phyloP scores from a whole-genome alignment of 2,797 vertebrate species.

The Naso thynnoides region DNA sequence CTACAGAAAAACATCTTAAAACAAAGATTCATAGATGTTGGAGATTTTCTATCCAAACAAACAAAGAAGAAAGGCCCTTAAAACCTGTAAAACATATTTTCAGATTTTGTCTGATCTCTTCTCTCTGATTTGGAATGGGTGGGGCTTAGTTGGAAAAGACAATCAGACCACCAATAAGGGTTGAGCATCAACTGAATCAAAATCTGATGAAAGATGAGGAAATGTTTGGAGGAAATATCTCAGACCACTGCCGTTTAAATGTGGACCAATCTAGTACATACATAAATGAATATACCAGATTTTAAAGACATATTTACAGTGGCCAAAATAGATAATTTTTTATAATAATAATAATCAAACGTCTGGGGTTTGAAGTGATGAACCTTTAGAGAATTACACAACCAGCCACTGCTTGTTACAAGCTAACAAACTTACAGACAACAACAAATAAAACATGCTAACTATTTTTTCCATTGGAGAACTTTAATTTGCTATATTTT shows the following conservation, averaged over 20 bases:
- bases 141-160: background rate
- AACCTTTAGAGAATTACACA: too few relatives aligned
- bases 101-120: too few relatives aligned
- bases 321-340: background rate
- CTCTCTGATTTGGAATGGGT: too few relatives aligned
- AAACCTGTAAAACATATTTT: background rate
- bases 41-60: background rate
- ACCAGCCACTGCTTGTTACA: too few relatives aligned
- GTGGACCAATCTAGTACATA: background rate
- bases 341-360: too few relatives aligned
- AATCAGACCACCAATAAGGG: background rate
- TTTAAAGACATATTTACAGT: background rate
- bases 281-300: background rate
- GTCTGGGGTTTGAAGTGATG: too few relatives aligned
- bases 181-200: background rate
- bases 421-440: too few relatives aligned
- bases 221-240: background rate
- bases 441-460: too few relatives aligned
- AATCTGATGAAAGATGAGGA: background rate
- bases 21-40: background rate
- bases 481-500: too few relatives aligned
- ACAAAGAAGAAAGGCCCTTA: background rate
- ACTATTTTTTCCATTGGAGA: too few relatives aligned
- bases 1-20: conserved; percentile 2
- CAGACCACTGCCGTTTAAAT: background rate